phyloP scores from a whole-genome alignment of 2,888 invertebrate genomes.

The Drosophila lutescens region DNA sequence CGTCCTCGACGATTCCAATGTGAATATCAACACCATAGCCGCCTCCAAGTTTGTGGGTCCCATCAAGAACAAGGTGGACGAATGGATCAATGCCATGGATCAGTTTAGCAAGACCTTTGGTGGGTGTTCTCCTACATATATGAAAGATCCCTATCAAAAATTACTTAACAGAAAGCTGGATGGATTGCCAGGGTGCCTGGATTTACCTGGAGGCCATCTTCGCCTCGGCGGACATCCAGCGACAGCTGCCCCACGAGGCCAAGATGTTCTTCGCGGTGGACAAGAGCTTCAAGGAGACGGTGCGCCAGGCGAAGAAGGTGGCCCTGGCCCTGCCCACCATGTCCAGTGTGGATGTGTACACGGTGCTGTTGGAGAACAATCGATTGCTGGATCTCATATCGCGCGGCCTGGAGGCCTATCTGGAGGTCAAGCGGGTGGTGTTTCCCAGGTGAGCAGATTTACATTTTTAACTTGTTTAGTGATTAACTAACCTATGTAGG shows the following conservation, averaged over 20 bases:
- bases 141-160: neutral
- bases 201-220: conserved; percentile 97
- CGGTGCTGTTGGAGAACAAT: conserved; percentile 90
- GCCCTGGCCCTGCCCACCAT: conserved; percentile 93
- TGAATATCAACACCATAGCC: conserved; percentile 93
- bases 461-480: too few species aligned
- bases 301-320: conserved; percentile 92
- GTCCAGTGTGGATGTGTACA: conserved; percentile 89
- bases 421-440: conserved; percentile 94
- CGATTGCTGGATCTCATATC: conserved; percentile 93
- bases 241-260: conserved; percentile 95
- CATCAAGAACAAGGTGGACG: conserved; percentile 92
- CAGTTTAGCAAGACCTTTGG: conserved; percentile 92
- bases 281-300: conserved; percentile 95
- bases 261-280: conserved; percentile 94
- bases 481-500: neutral
- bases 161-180: conserved; percentile 90
- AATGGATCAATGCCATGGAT: conserved; percentile 90
- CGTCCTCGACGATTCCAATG: conserved; percentile 93
- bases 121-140: conserved; percentile 78
- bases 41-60: conserved; percentile 94
- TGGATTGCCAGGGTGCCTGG: conserved; percentile 95
- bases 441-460: conserved; percentile 87
- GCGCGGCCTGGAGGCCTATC: conserved; percentile 94
- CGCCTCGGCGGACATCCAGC: conserved; percentile 96